Base-by-base conservation (phyloP, 1,140 invertebrate species). In the Apis dorsata region DNA sequence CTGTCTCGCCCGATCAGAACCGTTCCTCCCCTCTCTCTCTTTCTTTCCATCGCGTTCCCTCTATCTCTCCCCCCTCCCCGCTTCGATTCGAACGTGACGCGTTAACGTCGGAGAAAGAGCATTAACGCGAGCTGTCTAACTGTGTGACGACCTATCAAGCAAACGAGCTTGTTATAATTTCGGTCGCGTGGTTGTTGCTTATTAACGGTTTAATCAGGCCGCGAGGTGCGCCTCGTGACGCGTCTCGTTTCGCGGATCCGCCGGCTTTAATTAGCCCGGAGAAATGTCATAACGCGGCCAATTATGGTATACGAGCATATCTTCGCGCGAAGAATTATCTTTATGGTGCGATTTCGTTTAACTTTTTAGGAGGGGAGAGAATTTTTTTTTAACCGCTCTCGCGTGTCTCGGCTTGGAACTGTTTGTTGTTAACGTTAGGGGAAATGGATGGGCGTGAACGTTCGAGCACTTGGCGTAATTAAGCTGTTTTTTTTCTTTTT, bases 141-240 rank as follows among this genome's bases (percentile, higher is more conserved):
- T 59, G 65, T 21, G 44, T 13, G 13, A 53, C 57, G 1, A 65
- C 17, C 28, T 4, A 17, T 34, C 24, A 19, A 13, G 21, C 21
- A 55, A 44, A 44, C 49, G 21, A 71, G 62, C 24, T 57, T 65
- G 60, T 81, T 21, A 60, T 66, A 66, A 74, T 73, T 63, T 80
- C 13, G 19, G 19, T 49, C 44, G 49, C 12, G 60, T 19, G 60
- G 34, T n/a, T 21, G 49, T 53, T 13, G 75, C 63, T 79, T 72
- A 55, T 80, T 60, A 71, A 65, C 24, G 19, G 19, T 28, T 72
- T 65, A n/a, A 80, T 80, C 69, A 72, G 51, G 21, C 8, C 59
- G 19, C 24, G 55, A 77, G 51, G 11, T 28, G 60, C 9, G 55
- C 51, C 4, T 19, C 8, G 24, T 44, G 4, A 44, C 34, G 34